Conservation (phyloP, 2,888 invertebrate genomes). For the Biston betularia region DNA sequence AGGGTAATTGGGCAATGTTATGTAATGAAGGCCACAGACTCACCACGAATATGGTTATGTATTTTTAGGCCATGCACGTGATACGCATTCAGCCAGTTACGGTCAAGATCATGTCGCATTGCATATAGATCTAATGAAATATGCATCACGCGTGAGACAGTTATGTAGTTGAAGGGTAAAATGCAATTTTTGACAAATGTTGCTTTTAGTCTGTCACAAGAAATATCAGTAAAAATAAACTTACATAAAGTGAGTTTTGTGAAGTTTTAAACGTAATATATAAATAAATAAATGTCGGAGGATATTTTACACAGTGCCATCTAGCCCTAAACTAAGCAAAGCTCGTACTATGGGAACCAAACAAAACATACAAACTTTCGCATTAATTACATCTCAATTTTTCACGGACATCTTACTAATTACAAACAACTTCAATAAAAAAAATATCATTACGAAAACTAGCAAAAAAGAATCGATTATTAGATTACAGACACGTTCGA, state of each 20-base stretch:
- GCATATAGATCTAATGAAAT: constrained; percentile 11
- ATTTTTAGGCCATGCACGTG: constrained; percentile 39
- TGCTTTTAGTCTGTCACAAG: not conserved
- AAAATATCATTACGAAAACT: not conserved
- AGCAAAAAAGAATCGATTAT: not conserved
- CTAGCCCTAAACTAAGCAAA: too few relatives aligned
- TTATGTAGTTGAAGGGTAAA: constrained; percentile 23
- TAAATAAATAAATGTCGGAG: too few relatives aligned
- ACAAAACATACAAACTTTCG: too few relatives aligned
- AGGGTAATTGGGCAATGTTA: constrained; percentile 28
- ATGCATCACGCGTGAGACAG: constrained; percentile 31
- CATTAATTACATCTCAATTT: too few relatives aligned
- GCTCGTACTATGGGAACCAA: too few relatives aligned
- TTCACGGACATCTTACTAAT: too few relatives aligned
- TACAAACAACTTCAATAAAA: not conserved
- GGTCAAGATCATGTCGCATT: constrained; percentile 34
- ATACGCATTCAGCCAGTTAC: constrained; percentile 28
- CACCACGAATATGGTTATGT: constrained; percentile 32
- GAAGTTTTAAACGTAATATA: too few relatives aligned
- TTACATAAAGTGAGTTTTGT: too few relatives aligned
- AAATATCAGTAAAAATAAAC: not conserved
- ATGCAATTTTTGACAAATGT: not conserved
- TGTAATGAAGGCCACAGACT: constrained; percentile 35
- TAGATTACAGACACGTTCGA: constrained; percentile 2
- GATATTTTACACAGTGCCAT: too few relatives aligned